These are phyloP conservation scores for Ennomos fuscantarius DNA, from an alignment of 2,888 invertebrate genomes.

Conservation along the genomic window DNA sequence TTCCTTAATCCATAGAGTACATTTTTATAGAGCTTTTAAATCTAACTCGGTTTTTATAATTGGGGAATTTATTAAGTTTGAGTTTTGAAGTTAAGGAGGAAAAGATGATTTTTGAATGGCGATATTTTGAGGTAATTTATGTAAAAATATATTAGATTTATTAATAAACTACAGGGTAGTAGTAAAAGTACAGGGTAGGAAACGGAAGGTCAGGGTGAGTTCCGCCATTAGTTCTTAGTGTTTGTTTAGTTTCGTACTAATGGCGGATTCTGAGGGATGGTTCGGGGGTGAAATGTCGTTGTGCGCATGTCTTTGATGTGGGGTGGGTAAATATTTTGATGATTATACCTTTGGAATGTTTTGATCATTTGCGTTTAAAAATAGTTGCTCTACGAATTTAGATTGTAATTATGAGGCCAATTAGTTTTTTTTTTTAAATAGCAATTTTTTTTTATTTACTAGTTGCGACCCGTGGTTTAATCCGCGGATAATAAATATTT, in stretches of 20 bases:
- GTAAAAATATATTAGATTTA: constrained; percentile 55
- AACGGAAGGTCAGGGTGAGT: constrained; percentile 56
- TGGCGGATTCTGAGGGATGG: constrained; percentile 52
- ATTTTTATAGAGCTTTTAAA: background rate
- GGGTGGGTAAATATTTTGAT: constrained; percentile 2
- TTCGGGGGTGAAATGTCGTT: constrained; percentile 46
- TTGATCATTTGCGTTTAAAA: too few species aligned
- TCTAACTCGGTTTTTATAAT: too few species aligned
- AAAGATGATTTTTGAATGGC: constrained; percentile 19
- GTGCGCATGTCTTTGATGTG: constrained; percentile 30
- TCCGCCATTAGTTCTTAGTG: constrained; percentile 58
- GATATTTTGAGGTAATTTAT: constrained; percentile 51
- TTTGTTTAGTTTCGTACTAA: constrained; percentile 57
- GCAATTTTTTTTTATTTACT: too few species aligned
- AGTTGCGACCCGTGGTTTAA: too few species aligned
- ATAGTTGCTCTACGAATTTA: too few species aligned
- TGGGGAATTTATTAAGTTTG: constrained; percentile 7
- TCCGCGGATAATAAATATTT: too few species aligned
- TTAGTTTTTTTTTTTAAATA: too few species aligned
- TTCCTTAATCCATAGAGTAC: background rate
- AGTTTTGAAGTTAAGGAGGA: rapidly evolving
- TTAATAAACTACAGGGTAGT: constrained; percentile 60
- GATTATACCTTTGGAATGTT: background rate
- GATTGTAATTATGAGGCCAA: too few species aligned
- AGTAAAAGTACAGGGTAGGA: constrained; percentile 52